Percentiles rank a stretch among this genome's conserved stretches.
phyloP scores from a whole-genome alignment of 2,113 vertebrate species.

The Procavia capensis region DNA sequence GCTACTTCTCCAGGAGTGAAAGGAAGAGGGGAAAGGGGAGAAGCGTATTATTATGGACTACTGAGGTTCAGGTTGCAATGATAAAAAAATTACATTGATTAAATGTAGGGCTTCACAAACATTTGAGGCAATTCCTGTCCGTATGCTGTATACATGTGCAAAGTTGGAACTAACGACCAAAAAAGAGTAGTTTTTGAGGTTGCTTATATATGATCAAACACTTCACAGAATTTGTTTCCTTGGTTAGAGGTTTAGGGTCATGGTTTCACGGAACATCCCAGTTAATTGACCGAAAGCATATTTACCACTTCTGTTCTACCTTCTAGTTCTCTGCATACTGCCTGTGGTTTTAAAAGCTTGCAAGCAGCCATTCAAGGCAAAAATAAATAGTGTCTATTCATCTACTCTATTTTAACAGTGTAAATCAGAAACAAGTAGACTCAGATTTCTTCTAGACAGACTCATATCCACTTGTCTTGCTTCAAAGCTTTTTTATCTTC shows the following conservation, averaged over 20 bases:
- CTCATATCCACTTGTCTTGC: slow-evolving; percentile 43
- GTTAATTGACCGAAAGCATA: background rate
- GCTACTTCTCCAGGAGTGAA: background rate
- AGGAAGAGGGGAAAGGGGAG: background rate
- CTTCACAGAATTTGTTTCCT: background rate
- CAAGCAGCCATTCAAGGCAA: background rate
- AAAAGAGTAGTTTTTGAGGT: background rate
- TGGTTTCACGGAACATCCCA: background rate
- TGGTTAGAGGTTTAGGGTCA: background rate
- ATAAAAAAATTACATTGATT: background rate
- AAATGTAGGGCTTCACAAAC: background rate
- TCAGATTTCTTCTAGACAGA: slow-evolving; percentile 47
- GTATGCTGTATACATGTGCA: background rate
- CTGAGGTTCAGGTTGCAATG: background rate
- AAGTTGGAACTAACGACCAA: background rate
- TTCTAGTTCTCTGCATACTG: background rate
- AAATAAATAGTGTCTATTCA: background rate
- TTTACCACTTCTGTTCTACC: background rate
- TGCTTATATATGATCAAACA: background rate
- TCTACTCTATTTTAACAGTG: slow-evolving; percentile 42
- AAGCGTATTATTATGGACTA: background rate
- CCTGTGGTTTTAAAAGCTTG: background rate
- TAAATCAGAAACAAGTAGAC: slow-evolving; percentile 68
- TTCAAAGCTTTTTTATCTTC: slow-evolving; percentile 35
- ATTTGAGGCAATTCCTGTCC: background rate